Conservation (phyloP, 2,797 vertebrate species). For the Pitangus sulphuratus region DNA sequence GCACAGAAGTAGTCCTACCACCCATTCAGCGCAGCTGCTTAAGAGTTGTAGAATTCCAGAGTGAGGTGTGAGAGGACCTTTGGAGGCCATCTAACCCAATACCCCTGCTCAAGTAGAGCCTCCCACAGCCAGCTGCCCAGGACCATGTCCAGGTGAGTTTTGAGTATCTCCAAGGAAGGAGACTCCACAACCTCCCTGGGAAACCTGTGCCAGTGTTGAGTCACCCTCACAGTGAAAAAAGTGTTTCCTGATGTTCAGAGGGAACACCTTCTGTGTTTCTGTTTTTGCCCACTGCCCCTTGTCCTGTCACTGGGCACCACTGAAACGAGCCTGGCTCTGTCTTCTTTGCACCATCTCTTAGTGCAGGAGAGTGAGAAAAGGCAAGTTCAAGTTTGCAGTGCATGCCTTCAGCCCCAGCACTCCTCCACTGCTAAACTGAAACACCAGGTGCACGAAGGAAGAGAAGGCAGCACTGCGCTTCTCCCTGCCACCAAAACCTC, state of each 20-base stretch:
- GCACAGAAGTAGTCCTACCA: not conserved
- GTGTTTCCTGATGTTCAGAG: not conserved
- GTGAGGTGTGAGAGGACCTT: not conserved
- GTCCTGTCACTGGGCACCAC: not conserved
- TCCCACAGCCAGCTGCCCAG: rapidly evolving
- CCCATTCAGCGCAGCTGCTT: not conserved
- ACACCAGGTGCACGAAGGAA: not conserved
- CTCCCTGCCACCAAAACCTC: not conserved
- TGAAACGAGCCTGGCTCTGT: not conserved
- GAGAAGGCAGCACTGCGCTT: not conserved
- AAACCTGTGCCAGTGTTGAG: not conserved
- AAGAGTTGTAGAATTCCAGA: no score
- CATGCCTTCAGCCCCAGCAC: not conserved
- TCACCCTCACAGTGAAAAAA: not conserved
- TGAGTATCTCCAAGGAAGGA: not conserved
- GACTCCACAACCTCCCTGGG: no score
- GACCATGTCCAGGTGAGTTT: not conserved
- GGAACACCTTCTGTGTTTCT: not conserved
- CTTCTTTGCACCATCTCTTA: not conserved
- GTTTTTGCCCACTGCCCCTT: not conserved
- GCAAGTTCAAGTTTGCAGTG: not conserved
- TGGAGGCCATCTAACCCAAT: not conserved
- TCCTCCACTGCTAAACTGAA: not conserved
- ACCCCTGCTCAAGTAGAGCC: not conserved
- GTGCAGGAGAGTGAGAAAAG: not conserved